Evolutionary conservation across 1,140 invertebrate genomes (phyloP).

Genomic region (Drosophila melanogaster): Release_6_plus_ISO1_MT NT_037436.4:17673501-17674000

Average conservation of each 20-base stretch:
- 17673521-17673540: constrained; percentile 46
- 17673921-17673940: background rate
- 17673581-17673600: constrained; percentile 55
- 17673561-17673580: constrained; percentile 32
- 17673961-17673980: no score
- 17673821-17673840: constrained; percentile 53
- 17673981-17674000: no score
- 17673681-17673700: constrained; percentile 22
- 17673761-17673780: constrained; percentile 13
- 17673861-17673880: background rate
- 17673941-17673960: background rate
- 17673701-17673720: constrained; percentile 18
- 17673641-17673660: constrained; percentile 33
- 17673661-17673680: constrained; percentile 3
- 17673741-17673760: constrained; percentile 19
- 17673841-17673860: constrained; percentile 25
- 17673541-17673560: constrained; percentile 3
- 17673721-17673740: constrained; percentile 61
- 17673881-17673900: no score
- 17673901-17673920: background rate
- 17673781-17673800: constrained; percentile 24
- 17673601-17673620: constrained; percentile 39
- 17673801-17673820: constrained; percentile 46
- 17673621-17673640: constrained; percentile 37
- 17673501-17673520: constrained; percentile 33